A percentile compares a stretch with the other conserved stretches of the same genome.
These are phyloP conservation scores for Bos taurus DNA, from an alignment of 2,113 vertebrate genomes.

Conservation along the genomic window ARS-UCD2.0 NC_037329.1:116397501-116398000, in stretches of 20 bases:
- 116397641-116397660: not conserved
- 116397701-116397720: not conserved
- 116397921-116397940: not conserved
- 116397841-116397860: not conserved
- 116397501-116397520: not conserved
- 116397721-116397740: not conserved
- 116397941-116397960: not conserved
- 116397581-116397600: not conserved
- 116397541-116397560: fast-evolving
- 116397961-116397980: not conserved
- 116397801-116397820: not conserved
- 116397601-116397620: not conserved
- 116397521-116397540: not conserved
- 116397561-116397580: no score
- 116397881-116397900: not conserved
- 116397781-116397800: not conserved
- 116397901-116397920: not conserved
- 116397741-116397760: not conserved
- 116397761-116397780: not conserved
- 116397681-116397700: not conserved
- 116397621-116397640: not conserved
- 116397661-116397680: not conserved
- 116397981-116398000: not conserved
- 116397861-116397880: not conserved
- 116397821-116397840: not conserved